These are phyloP conservation scores for Clepsis dumicolana DNA, from an alignment of 2,888 invertebrate genomes.

Conservation along the genomic window DNA sequence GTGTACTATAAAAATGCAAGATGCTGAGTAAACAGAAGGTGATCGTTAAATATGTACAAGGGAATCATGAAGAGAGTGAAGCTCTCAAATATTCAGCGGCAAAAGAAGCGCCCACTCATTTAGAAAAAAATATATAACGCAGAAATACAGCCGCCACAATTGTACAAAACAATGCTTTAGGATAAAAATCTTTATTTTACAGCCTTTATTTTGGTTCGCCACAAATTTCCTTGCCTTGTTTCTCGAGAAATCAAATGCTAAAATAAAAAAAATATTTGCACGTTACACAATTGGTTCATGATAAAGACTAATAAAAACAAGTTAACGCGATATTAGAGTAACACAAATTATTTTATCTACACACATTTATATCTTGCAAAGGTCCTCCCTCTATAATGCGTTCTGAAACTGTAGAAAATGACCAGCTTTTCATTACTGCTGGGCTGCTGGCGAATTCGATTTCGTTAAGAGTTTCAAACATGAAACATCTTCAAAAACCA, in stretches of 20 bases:
- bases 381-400: too few relatives aligned
- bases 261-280: background rate
- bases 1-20: background rate
- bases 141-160: conserved; percentile 40
- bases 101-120: conserved; percentile 44
- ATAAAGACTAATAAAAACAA: too few relatives aligned
- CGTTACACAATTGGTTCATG: background rate
- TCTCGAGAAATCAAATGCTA: background rate
- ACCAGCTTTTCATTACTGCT: too few relatives aligned
- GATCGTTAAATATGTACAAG: conserved; percentile 64
- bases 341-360: too few relatives aligned
- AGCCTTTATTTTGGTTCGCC: background rate
- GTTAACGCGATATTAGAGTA: too few relatives aligned
- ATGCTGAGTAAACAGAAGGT: conserved; percentile 43
- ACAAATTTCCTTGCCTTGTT: background rate
- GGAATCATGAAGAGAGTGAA: conserved; percentile 59
- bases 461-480: too few relatives aligned
- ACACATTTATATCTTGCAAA: too few relatives aligned
- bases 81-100: conserved; percentile 62
- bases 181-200: conserved; percentile 33
- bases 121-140: conserved; percentile 47
- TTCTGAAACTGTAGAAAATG: too few relatives aligned
- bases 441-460: too few relatives aligned
- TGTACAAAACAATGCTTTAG: conserved; percentile 42
- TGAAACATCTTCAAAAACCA: too few relatives aligned